These are phyloP conservation scores for Vulpes lagopus DNA, from an alignment of 2,113 vertebrate genomes.

Conservation along the genomic window DNA sequence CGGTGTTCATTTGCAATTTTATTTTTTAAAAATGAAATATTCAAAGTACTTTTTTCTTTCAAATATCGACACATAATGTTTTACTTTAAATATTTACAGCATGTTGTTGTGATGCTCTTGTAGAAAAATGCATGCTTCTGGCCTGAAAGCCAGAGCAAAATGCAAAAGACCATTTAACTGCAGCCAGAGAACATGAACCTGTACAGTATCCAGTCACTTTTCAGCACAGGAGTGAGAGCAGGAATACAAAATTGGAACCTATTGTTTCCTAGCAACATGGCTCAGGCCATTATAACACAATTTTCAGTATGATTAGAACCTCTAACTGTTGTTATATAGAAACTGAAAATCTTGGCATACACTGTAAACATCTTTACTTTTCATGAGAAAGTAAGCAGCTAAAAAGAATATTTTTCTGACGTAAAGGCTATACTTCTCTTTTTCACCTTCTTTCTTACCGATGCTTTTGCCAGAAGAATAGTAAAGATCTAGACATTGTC, in stretches of 20 bases:
- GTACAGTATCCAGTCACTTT: constrained; percentile 90
- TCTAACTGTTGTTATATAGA: constrained; percentile 88
- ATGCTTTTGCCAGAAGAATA: constrained; percentile 86
- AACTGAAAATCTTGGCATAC: constrained; percentile 90
- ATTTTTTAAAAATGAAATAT: constrained; percentile 94
- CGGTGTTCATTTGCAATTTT: constrained; percentile 88
- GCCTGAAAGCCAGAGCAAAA: constrained; percentile 91
- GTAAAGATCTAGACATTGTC: constrained; percentile 86
- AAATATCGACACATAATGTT: constrained; percentile 92
- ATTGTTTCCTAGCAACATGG: constrained; percentile 90
- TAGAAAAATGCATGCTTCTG: constrained; percentile 93
- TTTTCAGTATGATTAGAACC: constrained; percentile 89
- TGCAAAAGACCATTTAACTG: constrained; percentile 90
- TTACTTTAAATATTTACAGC: constrained; percentile 91
- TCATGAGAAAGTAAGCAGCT: constrained; percentile 88
- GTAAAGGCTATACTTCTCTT: constrained; percentile 85
- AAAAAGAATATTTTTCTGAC: constrained; percentile 87
- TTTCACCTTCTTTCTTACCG: constrained; percentile 80
- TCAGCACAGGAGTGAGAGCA: constrained; percentile 90
- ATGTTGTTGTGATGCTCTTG: constrained; percentile 89
- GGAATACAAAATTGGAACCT: constrained; percentile 90
- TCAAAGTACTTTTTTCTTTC: constrained; percentile 93
- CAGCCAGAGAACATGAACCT: constrained; percentile 90
- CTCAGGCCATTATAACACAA: constrained; percentile 89
- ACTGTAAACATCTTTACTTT: constrained; percentile 90